phyloP scores from a whole-genome alignment of 1,140 invertebrate genomes.

The Anastrepha obliqua region DNA sequence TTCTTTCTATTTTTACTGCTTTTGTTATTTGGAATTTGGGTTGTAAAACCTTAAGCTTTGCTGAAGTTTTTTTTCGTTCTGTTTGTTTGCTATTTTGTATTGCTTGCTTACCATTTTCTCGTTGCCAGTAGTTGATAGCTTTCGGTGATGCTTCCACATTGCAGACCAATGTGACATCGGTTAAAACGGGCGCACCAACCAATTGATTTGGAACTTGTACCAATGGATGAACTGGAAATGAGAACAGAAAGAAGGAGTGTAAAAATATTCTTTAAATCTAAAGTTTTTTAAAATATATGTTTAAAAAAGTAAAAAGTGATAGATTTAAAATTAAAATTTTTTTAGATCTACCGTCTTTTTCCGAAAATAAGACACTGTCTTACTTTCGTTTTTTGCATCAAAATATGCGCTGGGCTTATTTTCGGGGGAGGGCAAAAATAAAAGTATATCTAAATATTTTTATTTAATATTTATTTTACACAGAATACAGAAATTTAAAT shows the following conservation, averaged over 20 bases:
- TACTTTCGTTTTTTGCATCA: too few species aligned
- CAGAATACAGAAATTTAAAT: too few species aligned
- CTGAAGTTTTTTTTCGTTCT: not conserved
- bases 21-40: not conserved
- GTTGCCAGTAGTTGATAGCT: slow-evolving; percentile 91
- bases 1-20: not conserved
- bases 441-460: too few species aligned
- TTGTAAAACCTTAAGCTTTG: not conserved
- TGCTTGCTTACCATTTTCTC: slow-evolving; percentile 83
- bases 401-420: too few species aligned
- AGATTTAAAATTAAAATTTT: too few species aligned
- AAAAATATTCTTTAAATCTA: not conserved
- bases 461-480: too few species aligned
- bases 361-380: too few species aligned
- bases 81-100: not conserved
- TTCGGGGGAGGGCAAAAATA: too few species aligned
- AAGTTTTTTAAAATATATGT: too few species aligned
- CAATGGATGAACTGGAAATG: slow-evolving; percentile 85
- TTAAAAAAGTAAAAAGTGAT: too few species aligned
- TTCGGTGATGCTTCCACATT: slow-evolving; percentile 90
- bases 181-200: slow-evolving; percentile 86
- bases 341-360: too few species aligned
- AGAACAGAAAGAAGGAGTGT: not conserved
- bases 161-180: slow-evolving; percentile 89
- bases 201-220: slow-evolving; percentile 90